Conservation (phyloP, 2,888 invertebrate species). For the Epinotia demarniana region DNA sequence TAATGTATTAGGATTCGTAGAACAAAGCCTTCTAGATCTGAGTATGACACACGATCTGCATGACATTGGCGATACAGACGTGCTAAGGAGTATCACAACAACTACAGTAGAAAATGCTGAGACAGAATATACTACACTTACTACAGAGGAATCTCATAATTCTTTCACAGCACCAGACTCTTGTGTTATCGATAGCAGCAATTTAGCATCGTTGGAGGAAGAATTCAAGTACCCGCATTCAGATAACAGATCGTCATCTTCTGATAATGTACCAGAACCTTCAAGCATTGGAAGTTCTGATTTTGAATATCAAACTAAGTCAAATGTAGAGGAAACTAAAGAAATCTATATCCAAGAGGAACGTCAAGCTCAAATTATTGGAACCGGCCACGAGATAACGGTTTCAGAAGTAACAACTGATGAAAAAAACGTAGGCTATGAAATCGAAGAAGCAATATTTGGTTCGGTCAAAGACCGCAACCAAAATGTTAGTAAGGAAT, state of each 20-base stretch:
- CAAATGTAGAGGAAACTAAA: neutral
- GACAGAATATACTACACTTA: neutral
- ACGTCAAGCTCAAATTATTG: neutral
- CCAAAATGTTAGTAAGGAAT: slow-evolving; percentile 51
- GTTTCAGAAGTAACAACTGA: slow-evolving; percentile 13
- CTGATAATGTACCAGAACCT: neutral
- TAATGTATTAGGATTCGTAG: neutral
- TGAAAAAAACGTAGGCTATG: slow-evolving; percentile 55
- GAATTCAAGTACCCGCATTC: neutral
- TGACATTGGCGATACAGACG: neutral
- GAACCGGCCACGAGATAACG: slow-evolving; percentile 26
- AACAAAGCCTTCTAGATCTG: neutral
- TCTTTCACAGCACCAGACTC: slow-evolving; percentile 1
- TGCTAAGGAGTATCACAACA: neutral
- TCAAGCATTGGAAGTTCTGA: neutral
- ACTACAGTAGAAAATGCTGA: neutral
- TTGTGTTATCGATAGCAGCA: neutral
- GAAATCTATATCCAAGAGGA: neutral
- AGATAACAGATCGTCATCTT: neutral
- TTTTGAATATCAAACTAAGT: neutral
- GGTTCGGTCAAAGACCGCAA: slow-evolving; percentile 86
- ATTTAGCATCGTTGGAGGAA: neutral
- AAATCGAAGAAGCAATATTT: slow-evolving; percentile 84
- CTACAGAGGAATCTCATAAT: neutral
- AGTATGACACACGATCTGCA: neutral